Evolutionary conservation across 1,140 invertebrate genomes (phyloP).

Genomic region (Papilio dardanus): DNA sequence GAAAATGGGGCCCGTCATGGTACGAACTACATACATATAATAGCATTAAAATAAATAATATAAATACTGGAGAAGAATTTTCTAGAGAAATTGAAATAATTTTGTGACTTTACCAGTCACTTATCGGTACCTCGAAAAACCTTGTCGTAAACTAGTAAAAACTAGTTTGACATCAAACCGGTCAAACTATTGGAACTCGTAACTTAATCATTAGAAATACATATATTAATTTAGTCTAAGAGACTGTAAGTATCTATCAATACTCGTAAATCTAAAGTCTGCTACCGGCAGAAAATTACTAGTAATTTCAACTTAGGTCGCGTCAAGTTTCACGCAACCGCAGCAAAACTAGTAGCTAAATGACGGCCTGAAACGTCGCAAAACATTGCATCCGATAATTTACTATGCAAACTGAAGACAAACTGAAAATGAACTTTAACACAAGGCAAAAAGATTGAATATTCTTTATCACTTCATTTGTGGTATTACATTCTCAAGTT

Average conservation of each 20-base stretch:
- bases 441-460: neutral
- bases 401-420: constrained; percentile 8
- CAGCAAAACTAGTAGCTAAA: constrained; percentile 51
- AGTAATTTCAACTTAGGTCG: constrained; percentile 33
- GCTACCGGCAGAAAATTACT: constrained; percentile 19
- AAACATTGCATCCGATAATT: constrained; percentile 41
- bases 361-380: constrained; percentile 41
- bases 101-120: no score
- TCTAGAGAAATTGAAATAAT: no score
- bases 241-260: neutral
- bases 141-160: neutral
- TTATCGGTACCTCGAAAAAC: no score
- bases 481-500: neutral
- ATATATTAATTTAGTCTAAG: neutral
- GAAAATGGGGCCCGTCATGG: no score
- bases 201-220: neutral
- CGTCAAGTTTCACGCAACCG: constrained; percentile 53
- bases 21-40: no score
- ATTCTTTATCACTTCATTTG: neutral
- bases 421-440: constrained; percentile 32
- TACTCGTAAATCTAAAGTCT: neutral
- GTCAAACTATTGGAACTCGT: neutral
- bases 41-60: no score
- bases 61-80: no score
- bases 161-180: constrained; percentile 6